Evolutionary conservation across 2,113 vertebrate genomes (phyloP).

Genomic region (Zosterops borbonicus): DNA sequence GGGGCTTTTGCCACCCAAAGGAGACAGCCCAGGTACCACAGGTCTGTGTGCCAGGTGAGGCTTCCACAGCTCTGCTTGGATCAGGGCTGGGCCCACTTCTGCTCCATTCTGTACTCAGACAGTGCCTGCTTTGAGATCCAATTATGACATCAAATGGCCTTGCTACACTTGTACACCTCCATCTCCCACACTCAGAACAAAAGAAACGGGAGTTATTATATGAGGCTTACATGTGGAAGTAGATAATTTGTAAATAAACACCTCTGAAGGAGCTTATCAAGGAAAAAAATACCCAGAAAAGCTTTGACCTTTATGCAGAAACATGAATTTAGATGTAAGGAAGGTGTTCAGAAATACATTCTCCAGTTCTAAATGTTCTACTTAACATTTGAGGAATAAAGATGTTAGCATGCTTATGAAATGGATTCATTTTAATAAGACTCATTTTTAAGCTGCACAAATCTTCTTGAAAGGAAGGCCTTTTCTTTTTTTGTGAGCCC

Average conservation of each 20-base stretch:
- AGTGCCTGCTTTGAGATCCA: neutral
- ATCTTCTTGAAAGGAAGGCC: neutral
- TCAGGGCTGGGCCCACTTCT: neutral
- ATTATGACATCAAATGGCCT: neutral
- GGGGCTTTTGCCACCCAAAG: neutral
- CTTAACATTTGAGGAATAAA: constrained; percentile 42
- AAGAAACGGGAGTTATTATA: neutral
- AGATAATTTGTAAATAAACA: constrained; percentile 24
- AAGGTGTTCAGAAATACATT: neutral
- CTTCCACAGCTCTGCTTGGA: neutral
- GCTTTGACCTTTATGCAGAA: constrained; percentile 45
- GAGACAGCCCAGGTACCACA: neutral
- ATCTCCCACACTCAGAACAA: neutral
- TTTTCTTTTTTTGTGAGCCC: neutral
- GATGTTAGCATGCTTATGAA: neutral
- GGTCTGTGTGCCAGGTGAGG: neutral
- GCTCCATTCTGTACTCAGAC: neutral
- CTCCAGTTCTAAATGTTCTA: constrained; percentile 25
- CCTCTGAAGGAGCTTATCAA: constrained; percentile 33
- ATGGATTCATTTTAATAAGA: constrained; percentile 18
- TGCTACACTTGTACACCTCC: neutral
- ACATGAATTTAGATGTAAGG: neutral
- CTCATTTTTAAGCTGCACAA: neutral
- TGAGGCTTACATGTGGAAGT: neutral
- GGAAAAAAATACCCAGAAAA: constrained; percentile 8